Percentiles rank a stretch among this genome's conserved stretches.
Evolutionary conservation across 2,888 invertebrate genomes (phyloP).

Genomic region (Agrilus mali): DNA sequence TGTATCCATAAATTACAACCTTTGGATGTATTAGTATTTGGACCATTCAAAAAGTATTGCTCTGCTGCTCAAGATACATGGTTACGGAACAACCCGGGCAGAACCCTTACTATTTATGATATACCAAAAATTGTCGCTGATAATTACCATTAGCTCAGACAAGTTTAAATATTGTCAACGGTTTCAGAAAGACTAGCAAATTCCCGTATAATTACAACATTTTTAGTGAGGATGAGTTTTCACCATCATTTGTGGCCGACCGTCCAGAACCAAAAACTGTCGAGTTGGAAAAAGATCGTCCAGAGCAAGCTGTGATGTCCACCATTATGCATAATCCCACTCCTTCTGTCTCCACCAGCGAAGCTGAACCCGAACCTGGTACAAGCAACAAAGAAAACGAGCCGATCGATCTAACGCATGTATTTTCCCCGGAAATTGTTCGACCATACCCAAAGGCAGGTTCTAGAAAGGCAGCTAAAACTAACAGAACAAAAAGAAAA

Average conservation of each 20-base stretch:
- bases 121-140: too few relatives aligned
- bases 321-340: slow-evolving; percentile 5
- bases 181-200: not conserved
- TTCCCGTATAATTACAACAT: not conserved
- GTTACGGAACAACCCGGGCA: slow-evolving; percentile 4
- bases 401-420: not conserved
- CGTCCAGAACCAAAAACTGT: not conserved
- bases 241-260: not conserved
- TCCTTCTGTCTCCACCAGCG: slow-evolving; percentile 13
- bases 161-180: slow-evolving; percentile 2
- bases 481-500: slow-evolving; percentile 5
- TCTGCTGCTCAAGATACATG: slow-evolving; percentile 12
- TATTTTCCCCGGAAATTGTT: slow-evolving; percentile 16
- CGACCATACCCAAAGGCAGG: slow-evolving; percentile 12
- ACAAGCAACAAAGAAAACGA: slow-evolving; percentile 15
- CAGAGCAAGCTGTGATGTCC: slow-evolving; percentile 8
- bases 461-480: slow-evolving; percentile 1
- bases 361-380: slow-evolving; percentile 15
- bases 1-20: slow-evolving; percentile 8
- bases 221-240: not conserved
- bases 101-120: slow-evolving; percentile 5
- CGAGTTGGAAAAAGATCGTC: not conserved
- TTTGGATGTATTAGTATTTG: slow-evolving; percentile 10
- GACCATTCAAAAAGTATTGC: slow-evolving; percentile 10
- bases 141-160: not conserved